These are phyloP conservation scores for Dryadula phaetusa DNA, from an alignment of 2,888 invertebrate species.

Conservation along the genomic window DNA sequence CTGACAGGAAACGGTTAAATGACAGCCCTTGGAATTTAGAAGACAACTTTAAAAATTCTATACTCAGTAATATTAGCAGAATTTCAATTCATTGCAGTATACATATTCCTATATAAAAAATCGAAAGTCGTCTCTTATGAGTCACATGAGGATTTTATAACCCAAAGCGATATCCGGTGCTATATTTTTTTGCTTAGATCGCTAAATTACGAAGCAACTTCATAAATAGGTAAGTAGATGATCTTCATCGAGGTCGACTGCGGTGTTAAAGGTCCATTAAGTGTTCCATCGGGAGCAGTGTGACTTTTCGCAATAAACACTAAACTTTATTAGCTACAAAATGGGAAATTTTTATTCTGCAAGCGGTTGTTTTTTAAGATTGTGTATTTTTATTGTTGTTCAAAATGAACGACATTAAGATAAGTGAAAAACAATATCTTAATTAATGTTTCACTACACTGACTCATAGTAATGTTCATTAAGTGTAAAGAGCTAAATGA, in stretches of 20 bases:
- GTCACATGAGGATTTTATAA: constrained; percentile 30
- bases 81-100: constrained; percentile 37
- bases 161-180: constrained; percentile 19
- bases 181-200: constrained; percentile 28
- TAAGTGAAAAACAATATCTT: background rate
- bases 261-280: constrained; percentile 29
- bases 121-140: constrained; percentile 25
- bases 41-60: constrained; percentile 34
- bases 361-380: background rate
- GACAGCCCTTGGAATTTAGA: constrained; percentile 36
- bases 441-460: background rate
- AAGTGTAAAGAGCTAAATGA: too few species aligned
- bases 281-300: constrained; percentile 22
- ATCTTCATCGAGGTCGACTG: constrained; percentile 38
- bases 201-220: constrained; percentile 28
- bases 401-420: background rate
- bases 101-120: constrained; percentile 17
- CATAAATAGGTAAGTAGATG: constrained; percentile 37
- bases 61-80: constrained; percentile 32
- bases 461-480: too few species aligned
- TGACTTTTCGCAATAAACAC: constrained; percentile 14
- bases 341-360: constrained; percentile 18
- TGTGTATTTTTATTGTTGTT: background rate
- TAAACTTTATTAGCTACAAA: constrained; percentile 14
- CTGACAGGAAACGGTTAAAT: constrained; percentile 41